Evolutionary conservation across 2,113 vertebrate genomes (phyloP).

Genomic region (Pelmatolapia mariae): DNA sequence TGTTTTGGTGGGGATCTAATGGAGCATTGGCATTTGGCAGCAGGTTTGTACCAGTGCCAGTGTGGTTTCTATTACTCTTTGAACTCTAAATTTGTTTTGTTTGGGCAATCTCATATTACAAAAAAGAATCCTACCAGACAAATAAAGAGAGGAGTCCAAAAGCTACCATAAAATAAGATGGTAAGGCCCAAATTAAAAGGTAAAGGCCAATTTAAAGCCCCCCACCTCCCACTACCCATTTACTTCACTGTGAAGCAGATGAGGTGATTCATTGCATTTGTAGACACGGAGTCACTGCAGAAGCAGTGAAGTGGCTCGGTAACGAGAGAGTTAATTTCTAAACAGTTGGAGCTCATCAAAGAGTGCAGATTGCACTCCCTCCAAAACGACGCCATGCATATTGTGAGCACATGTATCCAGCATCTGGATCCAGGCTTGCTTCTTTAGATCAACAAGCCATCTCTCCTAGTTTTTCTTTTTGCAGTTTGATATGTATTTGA

Average conservation of each 20-base stretch:
- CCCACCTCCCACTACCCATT: background rate
- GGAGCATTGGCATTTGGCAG: background rate
- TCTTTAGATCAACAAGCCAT: background rate
- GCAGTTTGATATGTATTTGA: background rate
- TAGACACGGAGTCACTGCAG: background rate
- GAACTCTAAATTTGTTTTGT: background rate
- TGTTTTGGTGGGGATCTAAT: background rate
- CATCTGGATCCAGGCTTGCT: accelerated
- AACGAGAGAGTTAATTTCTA: background rate
- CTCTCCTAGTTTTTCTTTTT: background rate
- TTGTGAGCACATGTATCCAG: background rate
- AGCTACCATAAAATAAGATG: background rate
- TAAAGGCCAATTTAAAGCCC: background rate
- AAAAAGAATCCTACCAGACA: background rate
- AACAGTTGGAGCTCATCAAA: background rate
- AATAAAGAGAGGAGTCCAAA: background rate
- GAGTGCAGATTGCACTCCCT: background rate
- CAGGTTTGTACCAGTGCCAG: accelerated
- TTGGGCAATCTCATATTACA: background rate
- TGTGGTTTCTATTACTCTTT: background rate
- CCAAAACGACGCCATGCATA: too few species aligned
- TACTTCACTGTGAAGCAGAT: accelerated
- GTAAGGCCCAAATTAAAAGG: background rate
- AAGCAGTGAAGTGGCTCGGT: background rate
- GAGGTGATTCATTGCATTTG: background rate